Evolutionary conservation across 1,140 invertebrate genomes (phyloP).

Genomic region (Drosophila punjabiensis): DNA sequence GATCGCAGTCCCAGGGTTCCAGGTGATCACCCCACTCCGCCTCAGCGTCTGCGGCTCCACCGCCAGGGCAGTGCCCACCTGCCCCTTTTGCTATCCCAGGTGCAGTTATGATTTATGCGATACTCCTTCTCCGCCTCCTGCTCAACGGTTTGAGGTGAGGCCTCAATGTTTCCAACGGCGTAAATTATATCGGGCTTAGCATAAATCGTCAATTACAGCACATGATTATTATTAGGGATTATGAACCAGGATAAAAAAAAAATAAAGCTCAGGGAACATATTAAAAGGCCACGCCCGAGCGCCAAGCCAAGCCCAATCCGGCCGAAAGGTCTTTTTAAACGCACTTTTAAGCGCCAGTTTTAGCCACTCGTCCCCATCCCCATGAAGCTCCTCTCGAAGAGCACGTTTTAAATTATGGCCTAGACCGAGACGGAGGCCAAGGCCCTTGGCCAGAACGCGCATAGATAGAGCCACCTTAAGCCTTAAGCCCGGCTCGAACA

Average conservation of each 20-base stretch:
- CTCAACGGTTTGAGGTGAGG: conserved; percentile 54
- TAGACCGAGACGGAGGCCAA: conserved; percentile 31
- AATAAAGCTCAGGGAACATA: conserved; percentile 15
- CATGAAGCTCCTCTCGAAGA: conserved; percentile 27
- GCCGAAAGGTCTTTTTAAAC: conserved; percentile 64
- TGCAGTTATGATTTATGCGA: conserved; percentile 81
- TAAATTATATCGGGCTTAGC: conserved; percentile 82
- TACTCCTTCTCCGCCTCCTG: conserved; percentile 28
- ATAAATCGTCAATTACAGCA: conserved; percentile 82
- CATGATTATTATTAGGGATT: conserved; percentile 83
- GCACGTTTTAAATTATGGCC: conserved; percentile 64
- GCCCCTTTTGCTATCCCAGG: conserved; percentile 54
- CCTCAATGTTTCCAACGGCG: conserved; percentile 72
- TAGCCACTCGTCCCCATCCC: conserved; percentile 33
- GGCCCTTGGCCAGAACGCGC: conserved; percentile 6
- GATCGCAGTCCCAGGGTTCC: conserved; percentile 23
- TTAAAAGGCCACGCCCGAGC: conserved; percentile 64
- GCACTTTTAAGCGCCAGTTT: conserved; percentile 77
- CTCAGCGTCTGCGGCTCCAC: not conserved
- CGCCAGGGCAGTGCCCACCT: conserved; percentile 2
- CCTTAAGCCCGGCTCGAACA: conserved; percentile 14
- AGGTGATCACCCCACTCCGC: conserved; percentile 17
- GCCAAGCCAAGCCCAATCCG: conserved; percentile 80
- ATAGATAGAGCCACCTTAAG: conserved; percentile 7
- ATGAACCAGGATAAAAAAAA: conserved; percentile 49